Conservation (phyloP, 2,888 invertebrate species). For the Lottia scabra region DNA sequence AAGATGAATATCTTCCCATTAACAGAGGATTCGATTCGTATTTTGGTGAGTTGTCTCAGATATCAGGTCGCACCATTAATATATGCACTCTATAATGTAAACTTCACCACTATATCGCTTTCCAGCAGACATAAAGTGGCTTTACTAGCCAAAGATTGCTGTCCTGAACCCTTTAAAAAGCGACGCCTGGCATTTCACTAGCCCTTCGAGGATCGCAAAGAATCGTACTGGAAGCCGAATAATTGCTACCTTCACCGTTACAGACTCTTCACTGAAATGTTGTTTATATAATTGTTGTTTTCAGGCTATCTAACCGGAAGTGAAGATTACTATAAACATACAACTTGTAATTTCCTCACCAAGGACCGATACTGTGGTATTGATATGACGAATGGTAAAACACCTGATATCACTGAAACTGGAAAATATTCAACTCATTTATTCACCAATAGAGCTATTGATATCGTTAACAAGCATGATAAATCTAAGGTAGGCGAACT, state of each 20-base stretch:
- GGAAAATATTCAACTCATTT: constrained; percentile 49
- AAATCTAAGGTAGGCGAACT: constrained; percentile 45
- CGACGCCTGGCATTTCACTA: no score
- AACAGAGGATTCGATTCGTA: constrained; percentile 71
- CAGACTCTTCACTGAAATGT: no score
- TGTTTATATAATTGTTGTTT: not conserved
- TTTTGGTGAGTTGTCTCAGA: constrained; percentile 70
- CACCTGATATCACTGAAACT: constrained; percentile 35
- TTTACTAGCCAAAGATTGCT: no score
- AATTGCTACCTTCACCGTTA: no score
- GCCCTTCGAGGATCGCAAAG: no score
- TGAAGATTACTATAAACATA: constrained; percentile 63
- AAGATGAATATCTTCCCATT: constrained; percentile 68
- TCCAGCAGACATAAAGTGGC: no score
- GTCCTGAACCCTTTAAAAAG: no score
- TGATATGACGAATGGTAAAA: constrained; percentile 53
- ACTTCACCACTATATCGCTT: no score
- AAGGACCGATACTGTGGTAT: constrained; percentile 29
- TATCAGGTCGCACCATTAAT: no score
- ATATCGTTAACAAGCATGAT: constrained; percentile 46
- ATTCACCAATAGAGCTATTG: constrained; percentile 45
- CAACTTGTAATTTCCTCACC: constrained; percentile 31
- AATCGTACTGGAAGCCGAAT: no score
- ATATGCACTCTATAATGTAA: no score
- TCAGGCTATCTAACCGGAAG: constrained; percentile 68